Conservation (phyloP, 30 jellyfish, hydroid and myxozoan species). For the Euphysa ruthae region DNA sequence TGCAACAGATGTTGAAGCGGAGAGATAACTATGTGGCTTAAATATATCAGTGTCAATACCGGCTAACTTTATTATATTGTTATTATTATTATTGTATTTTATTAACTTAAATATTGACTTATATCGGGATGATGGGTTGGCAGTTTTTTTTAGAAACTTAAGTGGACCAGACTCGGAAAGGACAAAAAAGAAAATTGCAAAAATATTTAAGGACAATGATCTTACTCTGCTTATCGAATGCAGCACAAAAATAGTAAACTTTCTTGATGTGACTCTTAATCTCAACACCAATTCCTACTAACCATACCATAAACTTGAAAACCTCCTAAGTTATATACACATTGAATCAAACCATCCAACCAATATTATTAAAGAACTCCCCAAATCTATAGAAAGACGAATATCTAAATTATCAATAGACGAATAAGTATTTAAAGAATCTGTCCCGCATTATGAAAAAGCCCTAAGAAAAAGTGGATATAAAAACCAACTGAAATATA, state of each 20-base stretch:
- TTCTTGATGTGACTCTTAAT: constrained; percentile 35
- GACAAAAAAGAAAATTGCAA: neutral
- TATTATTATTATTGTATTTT: no score
- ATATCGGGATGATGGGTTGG: constrained; percentile 50
- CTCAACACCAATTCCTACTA: constrained; percentile 29
- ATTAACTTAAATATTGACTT: constrained; percentile 22
- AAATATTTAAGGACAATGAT: constrained; percentile 11
- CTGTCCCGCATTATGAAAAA: no score
- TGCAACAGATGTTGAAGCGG: no score
- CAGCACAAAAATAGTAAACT: constrained; percentile 32
- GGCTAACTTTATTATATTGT: no score
- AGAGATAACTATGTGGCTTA: no score
- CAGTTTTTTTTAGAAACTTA: constrained; percentile 16
- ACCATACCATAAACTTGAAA: constrained; percentile 31
- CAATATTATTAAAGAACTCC: neutral
- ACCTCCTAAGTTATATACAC: constrained; percentile 38
- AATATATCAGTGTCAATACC: no score
- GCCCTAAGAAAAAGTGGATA: no score
- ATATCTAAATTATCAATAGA: no score
- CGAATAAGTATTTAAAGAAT: no score
- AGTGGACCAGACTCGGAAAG: constrained; percentile 22
- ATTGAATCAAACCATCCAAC: constrained; percentile 32
- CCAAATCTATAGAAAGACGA: no score
- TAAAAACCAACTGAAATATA: no score
- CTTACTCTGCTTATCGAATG: constrained; percentile 22